Conservation (phyloP, 2,888 invertebrate species). For the Pelosia muscerda region DNA sequence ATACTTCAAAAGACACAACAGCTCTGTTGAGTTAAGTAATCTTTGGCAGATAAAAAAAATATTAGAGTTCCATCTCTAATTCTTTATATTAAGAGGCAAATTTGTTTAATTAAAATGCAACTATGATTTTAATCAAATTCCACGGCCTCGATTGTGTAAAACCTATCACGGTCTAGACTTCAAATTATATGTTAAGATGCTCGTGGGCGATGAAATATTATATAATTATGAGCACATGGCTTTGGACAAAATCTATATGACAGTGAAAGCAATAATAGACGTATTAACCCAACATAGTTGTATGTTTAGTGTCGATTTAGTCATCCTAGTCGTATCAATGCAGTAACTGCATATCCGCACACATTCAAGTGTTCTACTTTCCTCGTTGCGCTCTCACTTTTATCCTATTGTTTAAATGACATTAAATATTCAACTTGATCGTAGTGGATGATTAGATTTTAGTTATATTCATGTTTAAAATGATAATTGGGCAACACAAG, state of each 20-base stretch:
- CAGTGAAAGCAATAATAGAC: constrained; percentile 2
- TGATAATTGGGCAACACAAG: neutral
- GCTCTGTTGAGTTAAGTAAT: constrained; percentile 1
- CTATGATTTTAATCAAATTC: constrained; percentile 12
- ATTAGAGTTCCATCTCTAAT: neutral
- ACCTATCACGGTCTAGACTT: constrained; percentile 33
- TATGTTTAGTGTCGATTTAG: no score
- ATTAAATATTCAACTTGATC: constrained; percentile 8
- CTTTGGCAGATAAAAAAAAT: neutral
- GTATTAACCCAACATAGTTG: no score
- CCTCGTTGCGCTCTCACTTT: constrained; percentile 33
- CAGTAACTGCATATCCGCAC: constrained; percentile 23
- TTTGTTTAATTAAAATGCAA: constrained; percentile 15
- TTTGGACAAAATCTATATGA: constrained; percentile 9
- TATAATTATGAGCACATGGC: constrained; percentile 28
- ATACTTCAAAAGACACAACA: neutral
- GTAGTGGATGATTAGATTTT: neutral
- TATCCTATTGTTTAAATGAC: constrained; percentile 23
- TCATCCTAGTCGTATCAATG: no score
- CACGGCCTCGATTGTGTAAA: constrained; percentile 28
- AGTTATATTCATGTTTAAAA: neutral
- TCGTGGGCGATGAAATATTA: constrained; percentile 29
- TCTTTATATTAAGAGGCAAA: neutral
- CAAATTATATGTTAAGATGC: constrained; percentile 26
- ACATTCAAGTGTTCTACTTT: constrained; percentile 44